These are phyloP conservation scores for Cheilosia pagana DNA, from an alignment of 2,888 invertebrate genomes.

Conservation along the genomic window DNA sequence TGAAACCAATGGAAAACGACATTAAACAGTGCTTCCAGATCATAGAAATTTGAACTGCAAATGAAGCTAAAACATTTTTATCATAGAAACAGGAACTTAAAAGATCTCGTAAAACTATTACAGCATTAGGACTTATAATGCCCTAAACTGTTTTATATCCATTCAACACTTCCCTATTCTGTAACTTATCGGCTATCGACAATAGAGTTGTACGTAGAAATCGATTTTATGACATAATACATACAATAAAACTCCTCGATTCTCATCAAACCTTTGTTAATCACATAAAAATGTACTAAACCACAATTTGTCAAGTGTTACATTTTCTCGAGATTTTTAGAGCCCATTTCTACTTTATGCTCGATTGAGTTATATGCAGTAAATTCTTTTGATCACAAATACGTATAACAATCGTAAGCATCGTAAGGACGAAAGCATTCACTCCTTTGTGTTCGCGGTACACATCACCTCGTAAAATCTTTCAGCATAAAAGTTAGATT, in stretches of 20 bases:
- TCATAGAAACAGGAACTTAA: neutral
- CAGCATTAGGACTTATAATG: neutral
- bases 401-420: slow-evolving; percentile 2
- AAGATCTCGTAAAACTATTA: too few species aligned
- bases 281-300: slow-evolving; percentile 26
- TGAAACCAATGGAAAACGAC: too few species aligned
- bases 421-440: slow-evolving; percentile 8
- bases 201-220: neutral
- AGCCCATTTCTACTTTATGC: neutral
- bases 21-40: too few species aligned
- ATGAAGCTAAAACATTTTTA: too few species aligned
- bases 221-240: slow-evolving; percentile 6
- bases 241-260: neutral
- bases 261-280: neutral
- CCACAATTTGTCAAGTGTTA: slow-evolving; percentile 13
- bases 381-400: slow-evolving; percentile 26
- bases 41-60: too few species aligned
- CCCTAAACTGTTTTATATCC: neutral
- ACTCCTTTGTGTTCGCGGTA: slow-evolving; percentile 2
- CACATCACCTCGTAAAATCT: slow-evolving; percentile 22
- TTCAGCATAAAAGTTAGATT: slow-evolving; percentile 8
- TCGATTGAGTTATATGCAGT: neutral
- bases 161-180: too few species aligned
- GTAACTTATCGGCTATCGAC: neutral
- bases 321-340: neutral